Evolutionary conservation across 1,140 invertebrate genomes (phyloP).

Genomic region (Lepeophtheirus salmonis): DNA sequence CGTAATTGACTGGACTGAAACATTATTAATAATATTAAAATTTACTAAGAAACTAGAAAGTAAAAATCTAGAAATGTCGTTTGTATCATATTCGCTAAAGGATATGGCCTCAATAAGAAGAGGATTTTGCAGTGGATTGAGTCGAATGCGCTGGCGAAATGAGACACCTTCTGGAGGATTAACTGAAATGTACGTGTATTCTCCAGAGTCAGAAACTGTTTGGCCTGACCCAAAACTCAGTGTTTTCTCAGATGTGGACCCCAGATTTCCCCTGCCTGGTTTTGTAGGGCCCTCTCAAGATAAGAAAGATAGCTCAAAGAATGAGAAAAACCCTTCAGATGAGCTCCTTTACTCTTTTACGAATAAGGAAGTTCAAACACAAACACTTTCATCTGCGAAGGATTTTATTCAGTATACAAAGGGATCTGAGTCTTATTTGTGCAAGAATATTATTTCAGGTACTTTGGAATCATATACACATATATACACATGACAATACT

Average conservation of each 20-base stretch:
- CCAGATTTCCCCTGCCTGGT: conserved; percentile 47
- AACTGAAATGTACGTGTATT: conserved; percentile 8
- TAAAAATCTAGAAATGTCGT: too few relatives aligned
- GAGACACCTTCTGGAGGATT: conserved; percentile 6
- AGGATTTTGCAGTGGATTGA: neutral
- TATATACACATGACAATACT: too few relatives aligned
- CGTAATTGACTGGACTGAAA: too few relatives aligned
- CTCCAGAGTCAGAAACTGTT: conserved; percentile 6
- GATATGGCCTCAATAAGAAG: neutral
- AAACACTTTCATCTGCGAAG: conserved; percentile 15
- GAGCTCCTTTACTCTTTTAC: conserved; percentile 6
- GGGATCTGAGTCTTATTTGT: conserved; percentile 4
- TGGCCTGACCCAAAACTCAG: conserved; percentile 22
- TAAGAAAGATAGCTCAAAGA: conserved; percentile 4
- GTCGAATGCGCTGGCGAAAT: conserved; percentile 8
- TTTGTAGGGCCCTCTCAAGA: conserved; percentile 33
- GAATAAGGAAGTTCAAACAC: conserved; percentile 10
- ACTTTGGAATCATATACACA: too few relatives aligned
- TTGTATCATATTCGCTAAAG: neutral
- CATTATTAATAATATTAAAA: too few relatives aligned
- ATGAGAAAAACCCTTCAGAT: conserved; percentile 9
- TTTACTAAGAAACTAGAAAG: too few relatives aligned
- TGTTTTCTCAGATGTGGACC: conserved; percentile 38
- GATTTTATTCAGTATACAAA: conserved; percentile 17
- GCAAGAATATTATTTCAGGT: neutral